Conservation (phyloP, 2,888 invertebrate species). For the Athrips mouffetella region DNA sequence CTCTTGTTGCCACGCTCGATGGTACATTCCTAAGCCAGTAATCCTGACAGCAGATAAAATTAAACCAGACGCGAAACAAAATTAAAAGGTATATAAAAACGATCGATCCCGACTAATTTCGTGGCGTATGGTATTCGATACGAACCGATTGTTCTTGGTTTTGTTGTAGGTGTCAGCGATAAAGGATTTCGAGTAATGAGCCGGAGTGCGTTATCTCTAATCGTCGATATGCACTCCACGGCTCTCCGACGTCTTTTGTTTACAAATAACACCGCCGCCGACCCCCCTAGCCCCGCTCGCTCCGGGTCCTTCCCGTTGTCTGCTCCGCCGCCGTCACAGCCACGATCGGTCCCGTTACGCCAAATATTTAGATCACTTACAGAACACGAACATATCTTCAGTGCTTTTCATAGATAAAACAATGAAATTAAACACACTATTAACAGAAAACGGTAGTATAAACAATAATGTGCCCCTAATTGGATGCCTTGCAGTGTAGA, state of each 20-base stretch:
- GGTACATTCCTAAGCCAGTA: conserved; percentile 77
- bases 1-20: conserved; percentile 64
- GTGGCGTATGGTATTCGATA: conserved; percentile 66
- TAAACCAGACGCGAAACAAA: conserved; percentile 78
- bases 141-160: conserved; percentile 41
- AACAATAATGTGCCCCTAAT: too few species aligned
- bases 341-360: too few species aligned
- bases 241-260: conserved; percentile 31
- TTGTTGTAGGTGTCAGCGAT: conserved; percentile 38
- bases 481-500: not conserved
- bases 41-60: conserved; percentile 77
- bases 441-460: too few species aligned
- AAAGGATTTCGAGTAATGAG: conserved; percentile 41
- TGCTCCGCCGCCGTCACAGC: too few species aligned
- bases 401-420: too few species aligned
- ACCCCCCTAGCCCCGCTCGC: not conserved
- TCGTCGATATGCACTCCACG: conserved; percentile 27
- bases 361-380: too few species aligned
- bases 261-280: conserved; percentile 24
- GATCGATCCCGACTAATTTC: conserved; percentile 72
- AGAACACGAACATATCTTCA: too few species aligned
- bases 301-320: too few species aligned
- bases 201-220: conserved; percentile 35
- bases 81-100: conserved; percentile 74
- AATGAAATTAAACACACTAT: too few species aligned